Evolutionary conservation across 2,113 vertebrate species (phyloP).

Genomic region (Pygathrix nemaeus): DNA sequence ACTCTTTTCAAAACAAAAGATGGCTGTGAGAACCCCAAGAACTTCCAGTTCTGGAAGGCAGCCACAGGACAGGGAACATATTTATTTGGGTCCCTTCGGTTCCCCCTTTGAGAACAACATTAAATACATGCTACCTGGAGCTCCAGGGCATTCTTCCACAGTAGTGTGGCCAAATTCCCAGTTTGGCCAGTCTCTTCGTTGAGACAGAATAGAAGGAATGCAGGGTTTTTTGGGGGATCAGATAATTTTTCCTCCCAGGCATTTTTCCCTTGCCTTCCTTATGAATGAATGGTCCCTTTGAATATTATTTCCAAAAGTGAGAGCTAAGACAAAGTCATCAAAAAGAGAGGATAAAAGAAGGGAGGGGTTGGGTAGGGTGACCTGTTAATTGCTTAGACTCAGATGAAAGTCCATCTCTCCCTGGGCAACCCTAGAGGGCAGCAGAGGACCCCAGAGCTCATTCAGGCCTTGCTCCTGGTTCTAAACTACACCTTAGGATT

Average conservation of each 20-base stretch:
- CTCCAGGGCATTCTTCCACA: neutral
- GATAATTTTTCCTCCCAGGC: neutral
- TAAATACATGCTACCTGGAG: neutral
- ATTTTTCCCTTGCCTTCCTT: neutral
- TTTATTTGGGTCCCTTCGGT: neutral
- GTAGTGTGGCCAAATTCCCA: fast-evolving
- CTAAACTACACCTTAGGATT: neutral
- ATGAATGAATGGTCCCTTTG: neutral
- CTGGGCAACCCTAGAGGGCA: neutral
- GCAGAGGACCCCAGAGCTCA: neutral
- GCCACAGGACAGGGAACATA: neutral
- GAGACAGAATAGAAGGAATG: neutral
- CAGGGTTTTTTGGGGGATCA: neutral
- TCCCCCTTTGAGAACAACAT: neutral
- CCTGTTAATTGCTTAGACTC: neutral
- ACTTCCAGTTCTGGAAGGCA: neutral
- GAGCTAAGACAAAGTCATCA: neutral
- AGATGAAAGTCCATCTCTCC: neutral
- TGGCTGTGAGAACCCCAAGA: neutral
- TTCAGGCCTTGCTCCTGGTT: neutral
- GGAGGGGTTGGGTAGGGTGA: neutral
- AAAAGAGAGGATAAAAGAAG: neutral
- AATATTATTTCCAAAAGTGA: conserved; percentile 33
- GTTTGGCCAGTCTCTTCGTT: neutral
- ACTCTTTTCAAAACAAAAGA: neutral